Evolutionary conservation across 1,140 invertebrate species (phyloP).

Genomic region (Globodera ellingtonae): DNA sequence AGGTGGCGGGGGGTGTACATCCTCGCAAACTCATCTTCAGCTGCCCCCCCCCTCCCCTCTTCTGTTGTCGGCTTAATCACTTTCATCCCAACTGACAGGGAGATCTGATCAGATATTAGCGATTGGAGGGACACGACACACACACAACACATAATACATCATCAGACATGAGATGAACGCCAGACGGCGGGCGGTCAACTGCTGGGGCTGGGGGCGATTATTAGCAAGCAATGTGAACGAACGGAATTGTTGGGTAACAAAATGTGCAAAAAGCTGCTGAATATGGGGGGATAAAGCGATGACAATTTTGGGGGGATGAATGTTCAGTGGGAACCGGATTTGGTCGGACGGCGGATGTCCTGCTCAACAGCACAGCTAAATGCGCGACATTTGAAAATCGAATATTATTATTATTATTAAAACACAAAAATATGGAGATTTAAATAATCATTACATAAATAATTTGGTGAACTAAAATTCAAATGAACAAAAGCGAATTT

Average conservation of each 20-base stretch:
- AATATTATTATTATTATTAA: background rate
- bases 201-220: too few species aligned
- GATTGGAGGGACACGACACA: background rate
- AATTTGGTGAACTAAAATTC: too few species aligned
- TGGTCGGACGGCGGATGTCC: background rate
- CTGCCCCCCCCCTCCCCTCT: background rate
- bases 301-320: background rate
- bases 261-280: background rate
- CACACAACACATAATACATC: background rate
- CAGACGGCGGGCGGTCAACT: too few species aligned
- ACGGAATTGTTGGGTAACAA: background rate
- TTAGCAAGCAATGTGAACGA: too few species aligned
- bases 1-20: too few species aligned
- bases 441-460: too few species aligned
- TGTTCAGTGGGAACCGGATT: background rate
- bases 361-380: background rate
- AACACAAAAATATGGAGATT: background rate
- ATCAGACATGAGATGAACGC: background rate
- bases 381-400: background rate
- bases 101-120: background rate
- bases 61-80: background rate
- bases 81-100: background rate
- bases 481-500: too few species aligned
- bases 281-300: background rate
- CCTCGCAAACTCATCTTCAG: too few species aligned